Conservation (phyloP, 2,888 invertebrate genomes). For the Dioctria rufipes region DNA sequence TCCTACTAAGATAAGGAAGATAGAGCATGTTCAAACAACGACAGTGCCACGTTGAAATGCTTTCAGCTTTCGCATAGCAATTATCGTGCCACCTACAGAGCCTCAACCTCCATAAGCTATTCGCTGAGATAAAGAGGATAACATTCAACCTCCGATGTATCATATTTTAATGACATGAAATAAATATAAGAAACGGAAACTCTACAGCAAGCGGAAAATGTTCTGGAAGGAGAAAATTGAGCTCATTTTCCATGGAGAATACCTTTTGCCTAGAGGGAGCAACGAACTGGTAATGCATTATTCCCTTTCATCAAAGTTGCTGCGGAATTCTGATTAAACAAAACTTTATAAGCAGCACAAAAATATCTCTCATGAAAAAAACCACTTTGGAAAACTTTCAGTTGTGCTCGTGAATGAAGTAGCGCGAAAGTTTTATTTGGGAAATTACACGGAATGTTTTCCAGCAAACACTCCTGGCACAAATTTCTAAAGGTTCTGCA, state of each 20-base stretch:
- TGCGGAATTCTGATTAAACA: slow-evolving; percentile 14
- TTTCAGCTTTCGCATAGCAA: background rate
- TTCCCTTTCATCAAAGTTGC: slow-evolving; percentile 2
- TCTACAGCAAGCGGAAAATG: background rate
- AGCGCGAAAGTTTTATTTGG: slow-evolving; percentile 6
- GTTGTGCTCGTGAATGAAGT: background rate
- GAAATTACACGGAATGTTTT: slow-evolving; percentile 13
- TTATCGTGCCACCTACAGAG: background rate
- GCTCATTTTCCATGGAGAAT: slow-evolving; percentile 4
- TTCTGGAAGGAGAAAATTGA: background rate
- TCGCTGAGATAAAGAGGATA: background rate
- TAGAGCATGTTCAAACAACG: slow-evolving; percentile 6
- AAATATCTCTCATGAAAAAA: background rate
- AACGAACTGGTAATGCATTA: background rate
- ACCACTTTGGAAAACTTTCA: background rate
- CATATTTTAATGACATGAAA: background rate
- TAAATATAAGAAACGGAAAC: background rate
- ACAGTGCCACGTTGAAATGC: background rate
- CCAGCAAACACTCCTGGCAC: background rate
- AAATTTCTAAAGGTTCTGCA: background rate
- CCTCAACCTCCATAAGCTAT: background rate
- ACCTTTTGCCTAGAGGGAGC: background rate
- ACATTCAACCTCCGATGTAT: background rate
- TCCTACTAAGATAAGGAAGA: background rate
- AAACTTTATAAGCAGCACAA: background rate